These are phyloP conservation scores for Ormyrus nitidulus DNA, from an alignment of 2,888 invertebrate genomes.

Conservation along the genomic window DNA sequence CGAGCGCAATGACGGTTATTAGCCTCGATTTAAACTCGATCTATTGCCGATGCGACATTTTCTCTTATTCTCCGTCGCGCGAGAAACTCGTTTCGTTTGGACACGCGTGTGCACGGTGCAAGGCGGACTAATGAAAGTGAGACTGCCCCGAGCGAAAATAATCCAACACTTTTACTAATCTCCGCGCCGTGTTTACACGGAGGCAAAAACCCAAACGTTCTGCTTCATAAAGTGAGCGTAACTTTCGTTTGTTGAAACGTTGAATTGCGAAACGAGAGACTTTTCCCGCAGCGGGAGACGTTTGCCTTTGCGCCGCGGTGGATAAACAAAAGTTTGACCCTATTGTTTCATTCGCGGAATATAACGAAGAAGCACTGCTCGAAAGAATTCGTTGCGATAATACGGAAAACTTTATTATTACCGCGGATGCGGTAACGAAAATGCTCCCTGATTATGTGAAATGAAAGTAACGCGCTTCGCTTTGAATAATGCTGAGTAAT, in stretches of 20 bases:
- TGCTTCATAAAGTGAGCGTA: background rate
- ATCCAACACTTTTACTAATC: constrained; percentile 7
- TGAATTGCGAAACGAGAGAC: too few species aligned
- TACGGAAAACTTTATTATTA: too few species aligned
- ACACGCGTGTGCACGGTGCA: background rate
- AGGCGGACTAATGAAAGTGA: constrained; percentile 42
- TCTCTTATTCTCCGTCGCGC: constrained; percentile 13
- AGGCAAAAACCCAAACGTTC: background rate
- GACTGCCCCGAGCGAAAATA: constrained; percentile 7
- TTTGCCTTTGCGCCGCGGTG: too few species aligned
- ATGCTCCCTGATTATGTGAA: too few species aligned
- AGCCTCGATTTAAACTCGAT: constrained; percentile 47
- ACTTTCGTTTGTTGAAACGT: too few species aligned
- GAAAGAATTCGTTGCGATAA: too few species aligned
- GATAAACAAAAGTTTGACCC: too few species aligned
- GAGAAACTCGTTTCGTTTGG: constrained; percentile 33
- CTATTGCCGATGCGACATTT: constrained; percentile 39
- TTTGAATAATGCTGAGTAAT: constrained; percentile 38
- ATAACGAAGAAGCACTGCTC: too few species aligned
- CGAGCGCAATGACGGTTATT: constrained; percentile 42
- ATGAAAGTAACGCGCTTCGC: background rate
- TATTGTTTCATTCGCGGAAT: too few species aligned
- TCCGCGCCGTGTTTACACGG: too few species aligned
- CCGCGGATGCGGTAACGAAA: too few species aligned
- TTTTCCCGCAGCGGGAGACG: too few species aligned